Conservation (phyloP, 37 sponge, comb jelly and placozoan species). For the Petrosia ficiformis region DNA sequence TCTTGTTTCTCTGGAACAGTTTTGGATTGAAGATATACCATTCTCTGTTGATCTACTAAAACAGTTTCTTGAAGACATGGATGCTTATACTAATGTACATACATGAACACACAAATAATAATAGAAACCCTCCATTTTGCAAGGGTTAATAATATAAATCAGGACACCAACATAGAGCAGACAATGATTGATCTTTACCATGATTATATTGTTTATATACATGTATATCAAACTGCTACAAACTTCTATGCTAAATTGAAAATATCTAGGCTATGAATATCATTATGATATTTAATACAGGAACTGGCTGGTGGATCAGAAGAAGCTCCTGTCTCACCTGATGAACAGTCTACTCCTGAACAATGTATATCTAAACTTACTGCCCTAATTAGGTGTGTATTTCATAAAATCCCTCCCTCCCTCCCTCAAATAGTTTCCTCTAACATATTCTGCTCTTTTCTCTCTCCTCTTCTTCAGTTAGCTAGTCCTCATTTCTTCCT, state of each 20-base stretch:
- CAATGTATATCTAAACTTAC: constrained; percentile 52
- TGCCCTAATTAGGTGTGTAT: constrained; percentile 45
- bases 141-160: too few species aligned
- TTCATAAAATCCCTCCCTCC: too few species aligned
- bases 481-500: too few species aligned
- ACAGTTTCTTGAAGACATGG: constrained; percentile 90
- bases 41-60: constrained; percentile 79
- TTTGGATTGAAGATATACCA: constrained; percentile 67
- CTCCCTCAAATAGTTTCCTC: too few species aligned
- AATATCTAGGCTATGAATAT: too few species aligned
- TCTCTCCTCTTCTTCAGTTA: background rate
- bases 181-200: background rate
- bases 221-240: background rate
- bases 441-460: background rate
- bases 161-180: too few species aligned
- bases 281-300: too few species aligned
- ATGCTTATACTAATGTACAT: constrained; percentile 76
- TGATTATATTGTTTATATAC: background rate
- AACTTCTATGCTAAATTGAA: too few species aligned
- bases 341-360: constrained; percentile 61
- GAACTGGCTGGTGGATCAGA: constrained; percentile 50
- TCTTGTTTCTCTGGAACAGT: constrained; percentile 50
- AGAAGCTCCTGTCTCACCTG: constrained; percentile 18
- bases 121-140: too few species aligned
- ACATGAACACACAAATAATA: too few species aligned